Percentiles rank a stretch among this genome's conserved stretches.
phyloP scores from a whole-genome alignment of 2,797 vertebrate species.

The Thaleichthys pacificus region DNA sequence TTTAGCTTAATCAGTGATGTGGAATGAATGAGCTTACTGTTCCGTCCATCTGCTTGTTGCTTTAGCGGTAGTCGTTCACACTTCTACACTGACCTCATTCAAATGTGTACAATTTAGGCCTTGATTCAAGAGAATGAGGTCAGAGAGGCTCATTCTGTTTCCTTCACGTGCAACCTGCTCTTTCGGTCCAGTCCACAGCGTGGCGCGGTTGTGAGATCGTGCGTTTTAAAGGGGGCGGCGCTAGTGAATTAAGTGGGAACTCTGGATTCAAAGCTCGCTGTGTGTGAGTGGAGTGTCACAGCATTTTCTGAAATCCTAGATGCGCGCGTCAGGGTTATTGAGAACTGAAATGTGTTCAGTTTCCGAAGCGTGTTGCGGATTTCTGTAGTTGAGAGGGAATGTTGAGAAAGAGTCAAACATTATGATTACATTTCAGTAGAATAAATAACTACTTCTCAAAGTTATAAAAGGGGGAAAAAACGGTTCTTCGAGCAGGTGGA shows the following conservation, averaged over 20 bases:
- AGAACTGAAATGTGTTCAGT: conserved; percentile 26
- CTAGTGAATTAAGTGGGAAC: conserved; percentile 67
- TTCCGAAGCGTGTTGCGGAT: background rate
- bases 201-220: conserved; percentile 44
- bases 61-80: background rate
- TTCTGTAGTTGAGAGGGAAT: background rate
- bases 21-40: background rate
- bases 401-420: background rate
- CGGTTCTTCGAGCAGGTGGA: conserved; percentile 10
- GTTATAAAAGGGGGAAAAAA: background rate
- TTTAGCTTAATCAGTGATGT: background rate
- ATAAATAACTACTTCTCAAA: background rate
- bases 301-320: conserved; percentile 1
- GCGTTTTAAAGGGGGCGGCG: conserved; percentile 52
- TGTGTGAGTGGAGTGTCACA: conserved; percentile 24
- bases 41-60: background rate
- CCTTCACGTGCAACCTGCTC: background rate
- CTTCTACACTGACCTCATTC: background rate
- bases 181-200: conserved; percentile 31
- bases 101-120: background rate
- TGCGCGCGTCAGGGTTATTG: background rate
- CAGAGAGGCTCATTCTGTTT: background rate
- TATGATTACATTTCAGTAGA: background rate
- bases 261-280: conserved; percentile 64
- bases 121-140: background rate